Conservation (phyloP, 2,113 vertebrate genomes). For the Esox niger region DNA sequence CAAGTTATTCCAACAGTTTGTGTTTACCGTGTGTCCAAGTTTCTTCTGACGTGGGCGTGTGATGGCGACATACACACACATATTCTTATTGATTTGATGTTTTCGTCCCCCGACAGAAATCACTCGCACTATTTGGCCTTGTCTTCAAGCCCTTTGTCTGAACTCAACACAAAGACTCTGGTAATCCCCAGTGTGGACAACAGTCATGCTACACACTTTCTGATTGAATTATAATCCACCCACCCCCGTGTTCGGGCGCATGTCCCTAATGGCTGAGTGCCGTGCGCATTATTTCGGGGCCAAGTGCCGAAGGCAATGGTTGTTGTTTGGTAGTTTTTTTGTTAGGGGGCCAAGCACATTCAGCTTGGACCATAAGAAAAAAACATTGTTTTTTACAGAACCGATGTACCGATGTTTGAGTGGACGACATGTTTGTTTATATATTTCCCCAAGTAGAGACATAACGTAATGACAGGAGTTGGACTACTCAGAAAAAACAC, state of each 20-base stretch:
- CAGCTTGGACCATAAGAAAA: too few species aligned
- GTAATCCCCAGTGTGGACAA: constrained; percentile 15
- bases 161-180: constrained; percentile 11
- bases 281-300: too few species aligned
- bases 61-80: neutral
- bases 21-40: constrained; percentile 3
- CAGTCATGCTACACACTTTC: constrained; percentile 19
- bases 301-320: neutral
- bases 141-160: constrained; percentile 3
- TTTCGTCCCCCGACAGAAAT: neutral
- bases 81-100: neutral
- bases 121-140: neutral
- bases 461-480: neutral
- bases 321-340: too few species aligned
- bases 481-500: constrained; percentile 1
- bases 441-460: too few species aligned
- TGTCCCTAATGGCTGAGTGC: constrained; percentile 1
- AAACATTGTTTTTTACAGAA: too few species aligned
- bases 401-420: too few species aligned
- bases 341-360: too few species aligned
- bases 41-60: constrained; percentile 14
- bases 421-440: too few species aligned
- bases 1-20: neutral
- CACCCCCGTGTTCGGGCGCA: neutral
- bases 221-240: constrained; percentile 19